These are phyloP conservation scores for Xenus cinereus DNA, from an alignment of 2,113 vertebrate species.

Conservation along the genomic window DNA sequence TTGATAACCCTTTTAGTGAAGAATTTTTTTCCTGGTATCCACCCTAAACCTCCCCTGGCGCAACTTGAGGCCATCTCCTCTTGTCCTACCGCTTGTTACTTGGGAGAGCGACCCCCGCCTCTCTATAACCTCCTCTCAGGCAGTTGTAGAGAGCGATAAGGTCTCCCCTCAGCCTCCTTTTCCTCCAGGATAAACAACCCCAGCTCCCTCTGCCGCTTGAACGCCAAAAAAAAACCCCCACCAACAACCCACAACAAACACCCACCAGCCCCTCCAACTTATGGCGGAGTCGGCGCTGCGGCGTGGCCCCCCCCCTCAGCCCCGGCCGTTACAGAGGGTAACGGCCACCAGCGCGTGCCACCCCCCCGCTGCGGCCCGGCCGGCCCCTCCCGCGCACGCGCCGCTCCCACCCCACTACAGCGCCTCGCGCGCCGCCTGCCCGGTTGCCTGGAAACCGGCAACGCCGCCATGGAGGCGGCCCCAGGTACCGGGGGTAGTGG, in stretches of 20 bases:
- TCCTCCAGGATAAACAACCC: background rate
- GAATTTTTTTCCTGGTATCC: background rate
- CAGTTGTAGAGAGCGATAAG: background rate
- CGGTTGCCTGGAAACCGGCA: conserved; percentile 25
- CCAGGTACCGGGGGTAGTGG: background rate
- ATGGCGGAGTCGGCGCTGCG: fast-evolving
- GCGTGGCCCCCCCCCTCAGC: fast-evolving
- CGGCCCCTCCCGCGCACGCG: background rate
- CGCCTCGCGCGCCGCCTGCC: background rate
- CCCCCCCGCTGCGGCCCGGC: background rate
- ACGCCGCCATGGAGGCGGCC: background rate
- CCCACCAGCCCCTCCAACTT: background rate
- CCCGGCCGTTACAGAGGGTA: background rate
- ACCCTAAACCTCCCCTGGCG: background rate
- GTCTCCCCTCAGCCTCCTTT: background rate
- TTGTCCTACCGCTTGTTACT: background rate
- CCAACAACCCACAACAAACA: background rate
- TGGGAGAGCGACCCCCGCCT: background rate
- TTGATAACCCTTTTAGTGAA: background rate
- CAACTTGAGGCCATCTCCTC: background rate
- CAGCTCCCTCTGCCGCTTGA: background rate
- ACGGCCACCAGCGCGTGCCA: background rate
- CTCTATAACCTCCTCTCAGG: background rate
- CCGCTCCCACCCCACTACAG: background rate
- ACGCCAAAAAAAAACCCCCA: background rate